Evolutionary conservation across 2,888 invertebrate genomes (phyloP), one percentile per base, ranked within the genome.

Genomic region (Nipponacmea schrenckii): DNA sequence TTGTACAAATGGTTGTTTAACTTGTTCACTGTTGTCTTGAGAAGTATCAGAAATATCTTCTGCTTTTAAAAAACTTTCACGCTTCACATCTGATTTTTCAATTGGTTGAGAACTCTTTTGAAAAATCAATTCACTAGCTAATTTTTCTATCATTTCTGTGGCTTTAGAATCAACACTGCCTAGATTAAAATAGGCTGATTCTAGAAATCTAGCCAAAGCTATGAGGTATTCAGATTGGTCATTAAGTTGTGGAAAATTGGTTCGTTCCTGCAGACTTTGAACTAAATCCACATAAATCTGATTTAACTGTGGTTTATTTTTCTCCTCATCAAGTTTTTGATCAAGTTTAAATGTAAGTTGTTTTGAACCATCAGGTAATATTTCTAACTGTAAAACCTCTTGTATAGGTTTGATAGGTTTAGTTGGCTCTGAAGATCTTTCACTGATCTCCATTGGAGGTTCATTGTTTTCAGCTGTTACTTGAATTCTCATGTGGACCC

Each of bases 151-250:
- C 31, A 79, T 68, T n/a, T 74, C 73, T 46, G 80, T 74, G 1
- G 79, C 74, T 17, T 72, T 63, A 10, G 62, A 65, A 73, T 82
- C 81, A 14, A 80, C 72, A 14, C 69, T 73, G 44, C 76, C 75
- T 44, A 77, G 63, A 46, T 80, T 77, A 73, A 80, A 82, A 72
- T 82, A 83, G 1, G 83, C 83, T 27, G 80, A 71, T 69, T 84
- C 84, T 65, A 85, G 71, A 46, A 84, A 72, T 63, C 80, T 76
- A 5, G 84, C 81, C n/a, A 85, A 71, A 0, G 84, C 80, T 66
- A 78, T 78, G 66, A 84, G 74, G 72, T 85, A 84, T 7, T 82
- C 79, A 24, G 73, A 72, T 64, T 81, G 77, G 31, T 77, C 74
- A 1, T 73, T 70, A n/a, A 85, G 74, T 10, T 74, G 63, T 7